Base-by-base conservation (phyloP, 1,140 invertebrate species). In the Drosophila kikkawai region DNA sequence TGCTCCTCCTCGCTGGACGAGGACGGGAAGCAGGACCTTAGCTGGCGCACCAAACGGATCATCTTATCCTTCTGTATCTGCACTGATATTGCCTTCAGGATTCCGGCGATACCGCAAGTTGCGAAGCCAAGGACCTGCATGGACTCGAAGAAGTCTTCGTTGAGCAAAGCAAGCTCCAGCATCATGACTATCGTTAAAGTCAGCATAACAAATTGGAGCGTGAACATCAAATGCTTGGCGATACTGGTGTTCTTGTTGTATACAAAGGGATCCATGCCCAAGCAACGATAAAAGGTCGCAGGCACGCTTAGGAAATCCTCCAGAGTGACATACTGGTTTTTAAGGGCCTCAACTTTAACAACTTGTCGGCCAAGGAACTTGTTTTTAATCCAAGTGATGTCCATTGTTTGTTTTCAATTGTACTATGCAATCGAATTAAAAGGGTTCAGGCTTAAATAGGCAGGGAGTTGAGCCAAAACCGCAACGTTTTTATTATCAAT, bases 61-160 rank as follows among this genome's bases (percentile, higher is more conserved):
- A 91, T 7, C 29, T 71, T 66, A 0, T 39, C 9, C 19, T 76
- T 76, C 37, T 69, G 67, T 29, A 36, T 32, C 45, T 67, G 67
- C 15, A 91, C 69, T 3, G 69, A 71, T 7, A 68, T 4, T 22
- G 80, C 71, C 66, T 91, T 91, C 0, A 79, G 57, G 2, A 77
- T 26, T 0, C 79, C 84, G 0, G 82, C 68, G 9, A 76, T 2
- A 1, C 80, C 65, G 17, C 80, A 91, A 5, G 69, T 82, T 11
- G 73, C 44, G 42, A 85, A 91, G 17, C 70, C 56, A 32, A 82
- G 37, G 12, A 76, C 69, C 57, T 80, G 11, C 76, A 88, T 55
- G 45, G 74, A 68, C 11, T 88, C 76, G 3, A 88, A 17, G 5
- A 88, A 80, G 47, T 77, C 53, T 6, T 73, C 67, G 11, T 15